Base-by-base conservation (phyloP, 2,797 vertebrate genomes). In the Stomatorhinus walkeri region DNA sequence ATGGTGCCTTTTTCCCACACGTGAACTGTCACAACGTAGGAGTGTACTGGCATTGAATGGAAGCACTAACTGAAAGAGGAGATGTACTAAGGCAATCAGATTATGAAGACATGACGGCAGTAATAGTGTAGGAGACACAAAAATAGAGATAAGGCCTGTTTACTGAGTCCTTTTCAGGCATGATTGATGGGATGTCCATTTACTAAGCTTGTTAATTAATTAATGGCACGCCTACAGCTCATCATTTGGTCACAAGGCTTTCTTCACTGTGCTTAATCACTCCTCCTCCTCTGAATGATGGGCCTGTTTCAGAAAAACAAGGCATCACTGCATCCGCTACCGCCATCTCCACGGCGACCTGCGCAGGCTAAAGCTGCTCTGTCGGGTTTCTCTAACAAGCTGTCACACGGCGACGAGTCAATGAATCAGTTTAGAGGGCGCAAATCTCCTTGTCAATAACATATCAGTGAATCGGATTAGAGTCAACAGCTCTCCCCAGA, bases 161-260 rank as follows among this genome's bases (percentile, higher is more conserved):
- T 54, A 85, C 24, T 46, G 22, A 10, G 10, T 43, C 22, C 84
- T 85, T 52, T 85, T 86, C 51, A 86, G 84, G 10, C 51, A 54
- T 32, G 84, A 86, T 52, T 86, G 84, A 86, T 52, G 49, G 51
- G 49, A 24, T 32, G 84, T 86, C 49, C 2, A 0, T 54, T 52
- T 32, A 52, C 51, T 86, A 32, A 86, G 51, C 84, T 8, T 56
- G 48, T 86, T 54, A 86, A 86, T 52, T 56, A 54, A 86, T 86
- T 52, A 86, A 86, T 54, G 24, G 84, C 2, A 86, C 12, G 49
- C 84, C 51, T 86, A 86, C 84, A 86, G 51, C 22, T 86, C 51
- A 19, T 49, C 22, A 32, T 54, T 54, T 86, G 84, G 28, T 32
- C 51, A 32, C 24, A 28, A 51, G 24, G 22, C 84, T 51, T 54